A percentile compares a stretch with the other conserved stretches of the same genome.
These are phyloP conservation scores for Siphamia tubifer DNA, from an alignment of 2,113 vertebrate genomes.

Conservation along the genomic window DNA sequence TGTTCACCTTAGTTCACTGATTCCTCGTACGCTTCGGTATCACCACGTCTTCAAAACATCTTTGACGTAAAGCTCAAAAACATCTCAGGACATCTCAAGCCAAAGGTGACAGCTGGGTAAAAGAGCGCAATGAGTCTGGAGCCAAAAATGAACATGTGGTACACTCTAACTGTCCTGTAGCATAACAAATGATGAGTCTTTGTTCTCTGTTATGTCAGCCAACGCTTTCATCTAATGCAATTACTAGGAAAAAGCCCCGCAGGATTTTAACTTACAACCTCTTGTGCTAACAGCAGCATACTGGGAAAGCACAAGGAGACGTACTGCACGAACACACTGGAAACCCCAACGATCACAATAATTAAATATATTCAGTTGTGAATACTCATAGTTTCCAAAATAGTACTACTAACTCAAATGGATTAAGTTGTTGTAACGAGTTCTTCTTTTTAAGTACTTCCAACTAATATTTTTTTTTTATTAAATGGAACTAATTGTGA, in stretches of 20 bases:
- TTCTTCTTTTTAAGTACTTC: too few species aligned
- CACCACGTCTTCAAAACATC: slow-evolving; percentile 16
- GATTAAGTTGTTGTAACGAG: too few species aligned
- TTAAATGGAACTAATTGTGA: too few species aligned
- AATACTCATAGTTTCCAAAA: too few species aligned
- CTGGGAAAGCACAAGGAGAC: slow-evolving; percentile 29
- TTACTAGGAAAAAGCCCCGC: slow-evolving; percentile 34
- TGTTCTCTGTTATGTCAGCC: slow-evolving; percentile 57
- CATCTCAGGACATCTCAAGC: slow-evolving; percentile 20
- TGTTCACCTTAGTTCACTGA: background rate
- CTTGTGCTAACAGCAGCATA: slow-evolving; percentile 45
- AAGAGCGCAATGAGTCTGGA: slow-evolving; percentile 5
- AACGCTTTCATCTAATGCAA: slow-evolving; percentile 60
- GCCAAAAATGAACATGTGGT: slow-evolving; percentile 56
- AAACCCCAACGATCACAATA: too few species aligned
- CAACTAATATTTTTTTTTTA: too few species aligned
- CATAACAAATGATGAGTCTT: slow-evolving; percentile 60
- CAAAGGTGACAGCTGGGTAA: slow-evolving; percentile 49
- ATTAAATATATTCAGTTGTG: too few species aligned
- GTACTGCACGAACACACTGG: slow-evolving; percentile 39
- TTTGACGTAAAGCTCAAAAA: slow-evolving; percentile 19
- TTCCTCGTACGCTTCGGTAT: background rate
- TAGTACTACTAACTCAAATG: too few species aligned
- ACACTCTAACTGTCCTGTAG: slow-evolving; percentile 33
- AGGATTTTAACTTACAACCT: slow-evolving; percentile 49